phyloP scores from a whole-genome alignment of 2,113 vertebrate genomes.

The Cyanocitta stelleri region DNA sequence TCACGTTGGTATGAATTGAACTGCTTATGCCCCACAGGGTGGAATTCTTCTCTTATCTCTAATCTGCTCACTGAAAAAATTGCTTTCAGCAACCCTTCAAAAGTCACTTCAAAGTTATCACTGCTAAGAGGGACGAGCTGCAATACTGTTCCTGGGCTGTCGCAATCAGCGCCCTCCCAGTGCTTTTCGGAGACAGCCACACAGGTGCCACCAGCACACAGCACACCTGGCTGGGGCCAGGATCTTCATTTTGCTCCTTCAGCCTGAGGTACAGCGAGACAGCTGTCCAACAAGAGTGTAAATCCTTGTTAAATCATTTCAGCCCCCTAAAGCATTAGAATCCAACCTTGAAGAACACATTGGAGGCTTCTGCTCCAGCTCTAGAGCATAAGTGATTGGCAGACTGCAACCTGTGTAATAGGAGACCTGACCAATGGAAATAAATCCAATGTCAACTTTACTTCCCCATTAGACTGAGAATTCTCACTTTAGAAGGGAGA shows the following conservation, averaged over 20 bases:
- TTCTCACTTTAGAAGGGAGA: not conserved
- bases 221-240: not conserved
- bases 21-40: not conserved
- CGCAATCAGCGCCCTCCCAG: fast-evolving
- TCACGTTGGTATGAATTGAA: not conserved
- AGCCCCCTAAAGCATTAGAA: not conserved
- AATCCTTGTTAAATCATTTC: not conserved
- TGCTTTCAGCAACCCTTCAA: slow-evolving; percentile 4
- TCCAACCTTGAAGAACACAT: not conserved
- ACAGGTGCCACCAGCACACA: not conserved
- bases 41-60: slow-evolving; percentile 46
- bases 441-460: not conserved
- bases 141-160: not conserved
- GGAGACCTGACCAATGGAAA: not conserved
- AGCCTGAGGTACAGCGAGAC: not conserved
- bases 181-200: not conserved
- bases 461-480: not conserved
- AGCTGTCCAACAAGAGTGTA: not conserved
- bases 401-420: not conserved
- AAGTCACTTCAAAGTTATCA: slow-evolving; percentile 22
- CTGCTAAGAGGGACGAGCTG: not conserved
- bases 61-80: not conserved
- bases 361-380: not conserved
- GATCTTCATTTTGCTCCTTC: not conserved
- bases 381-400: not conserved